These are phyloP conservation scores for Beaufortia kweichowensis DNA, from an alignment of 2,113 vertebrate genomes.

Conservation along the genomic window DNA sequence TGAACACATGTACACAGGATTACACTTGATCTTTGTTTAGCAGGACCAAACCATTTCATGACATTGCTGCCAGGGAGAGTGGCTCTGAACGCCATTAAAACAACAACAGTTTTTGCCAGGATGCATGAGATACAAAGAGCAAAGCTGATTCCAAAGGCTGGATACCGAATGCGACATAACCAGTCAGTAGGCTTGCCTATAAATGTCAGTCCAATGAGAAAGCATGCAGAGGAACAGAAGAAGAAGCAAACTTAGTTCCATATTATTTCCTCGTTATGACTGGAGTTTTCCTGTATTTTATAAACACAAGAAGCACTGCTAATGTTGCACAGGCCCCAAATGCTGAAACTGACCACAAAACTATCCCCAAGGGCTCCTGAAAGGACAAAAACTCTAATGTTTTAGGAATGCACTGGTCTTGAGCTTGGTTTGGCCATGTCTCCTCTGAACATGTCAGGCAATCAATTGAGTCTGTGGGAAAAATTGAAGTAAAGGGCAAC, in stretches of 20 bases:
- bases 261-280: conserved; percentile 65
- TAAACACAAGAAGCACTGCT: conserved; percentile 60
- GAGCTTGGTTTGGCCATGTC: conserved; percentile 69
- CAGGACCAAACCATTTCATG: conserved; percentile 64
- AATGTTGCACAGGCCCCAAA: conserved; percentile 64
- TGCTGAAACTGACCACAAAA: conserved; percentile 58
- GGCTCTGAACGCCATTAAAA: conserved; percentile 64
- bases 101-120: conserved; percentile 66
- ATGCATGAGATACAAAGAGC: conserved; percentile 66
- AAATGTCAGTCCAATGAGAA: conserved; percentile 62
- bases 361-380: conserved; percentile 68
- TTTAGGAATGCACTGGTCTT: conserved; percentile 70
- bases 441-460: conserved; percentile 68
- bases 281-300: conserved; percentile 55
- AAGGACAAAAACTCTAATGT: conserved; percentile 70
- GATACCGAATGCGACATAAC: conserved; percentile 63
- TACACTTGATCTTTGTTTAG: conserved; percentile 58
- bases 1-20: conserved; percentile 70
- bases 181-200: conserved; percentile 63
- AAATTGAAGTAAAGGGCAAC: conserved; percentile 9
- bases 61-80: conserved; percentile 60
- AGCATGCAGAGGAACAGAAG: conserved; percentile 63
- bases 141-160: conserved; percentile 66
- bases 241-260: conserved; percentile 63
- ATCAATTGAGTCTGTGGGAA: conserved; percentile 67